Conservation (phyloP, 2,888 invertebrate species). For the Drosophila melanosoma region DNA sequence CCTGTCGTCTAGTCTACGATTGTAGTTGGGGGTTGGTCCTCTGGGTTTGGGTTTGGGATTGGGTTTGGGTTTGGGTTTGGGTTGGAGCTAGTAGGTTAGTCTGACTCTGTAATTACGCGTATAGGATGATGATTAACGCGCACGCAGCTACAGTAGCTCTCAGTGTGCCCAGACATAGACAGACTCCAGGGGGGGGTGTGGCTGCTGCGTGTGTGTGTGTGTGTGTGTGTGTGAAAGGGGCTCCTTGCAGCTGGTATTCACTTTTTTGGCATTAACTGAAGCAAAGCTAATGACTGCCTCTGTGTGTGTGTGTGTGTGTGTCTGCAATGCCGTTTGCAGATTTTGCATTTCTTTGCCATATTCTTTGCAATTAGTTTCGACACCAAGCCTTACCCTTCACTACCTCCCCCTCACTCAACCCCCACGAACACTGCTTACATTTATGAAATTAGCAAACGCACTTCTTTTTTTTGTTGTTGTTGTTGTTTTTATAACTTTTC, state of each 20-base stretch:
- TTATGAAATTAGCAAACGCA: conserved; percentile 80
- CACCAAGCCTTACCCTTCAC: background rate
- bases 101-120: conserved; percentile 81
- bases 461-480: conserved; percentile 33
- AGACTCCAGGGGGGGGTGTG: background rate
- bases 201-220: background rate
- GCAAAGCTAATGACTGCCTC: conserved; percentile 78
- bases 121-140: conserved; percentile 82
- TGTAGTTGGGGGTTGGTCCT: background rate
- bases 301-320: conserved; percentile 44
- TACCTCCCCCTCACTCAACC: too few species aligned
- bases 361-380: conserved; percentile 79
- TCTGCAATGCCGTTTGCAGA: conserved; percentile 60
- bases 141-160: conserved; percentile 56
- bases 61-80: background rate
- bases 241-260: conserved; percentile 49
- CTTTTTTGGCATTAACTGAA: conserved; percentile 75
- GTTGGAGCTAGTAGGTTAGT: conserved; percentile 15
- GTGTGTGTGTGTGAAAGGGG: background rate
- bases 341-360: conserved; percentile 72
- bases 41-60: background rate
- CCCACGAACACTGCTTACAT: conserved; percentile 19
- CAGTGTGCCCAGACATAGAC: conserved; percentile 35
- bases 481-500: background rate
- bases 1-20: conserved; percentile 1